Conservation (phyloP, 2,113 vertebrate species). For the Micromys minutus region DNA sequence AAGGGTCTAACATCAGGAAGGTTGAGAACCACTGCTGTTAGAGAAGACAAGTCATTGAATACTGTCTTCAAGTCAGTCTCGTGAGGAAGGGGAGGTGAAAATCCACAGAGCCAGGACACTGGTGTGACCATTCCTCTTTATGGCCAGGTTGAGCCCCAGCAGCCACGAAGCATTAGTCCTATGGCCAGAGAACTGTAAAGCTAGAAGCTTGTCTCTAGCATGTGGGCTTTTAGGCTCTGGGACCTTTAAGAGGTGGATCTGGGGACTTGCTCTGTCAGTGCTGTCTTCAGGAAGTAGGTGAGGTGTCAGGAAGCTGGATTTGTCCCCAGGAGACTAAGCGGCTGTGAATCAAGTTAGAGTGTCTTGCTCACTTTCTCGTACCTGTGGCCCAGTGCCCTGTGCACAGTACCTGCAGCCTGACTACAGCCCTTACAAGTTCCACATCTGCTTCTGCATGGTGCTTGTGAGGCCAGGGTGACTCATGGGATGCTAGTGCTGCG, state of each 20-base stretch:
- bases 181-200: neutral
- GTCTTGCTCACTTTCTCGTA: neutral
- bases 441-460: neutral
- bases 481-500: neutral
- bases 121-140: neutral
- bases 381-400: neutral
- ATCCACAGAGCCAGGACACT: accelerated
- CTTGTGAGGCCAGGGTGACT: neutral
- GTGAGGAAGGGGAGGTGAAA: neutral
- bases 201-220: neutral
- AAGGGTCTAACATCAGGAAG: neutral
- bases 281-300: too few species aligned
- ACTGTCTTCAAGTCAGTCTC: neutral
- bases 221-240: too few species aligned
- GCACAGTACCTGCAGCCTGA: too few species aligned
- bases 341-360: neutral
- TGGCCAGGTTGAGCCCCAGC: neutral
- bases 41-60: neutral
- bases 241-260: neutral
- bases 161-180: neutral
- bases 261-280: neutral
- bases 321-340: neutral
- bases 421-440: neutral
- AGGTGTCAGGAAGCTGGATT: neutral
- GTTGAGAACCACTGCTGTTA: neutral